Conservation (phyloP, 2,113 vertebrate genomes). For the Lonchura striata region DNA sequence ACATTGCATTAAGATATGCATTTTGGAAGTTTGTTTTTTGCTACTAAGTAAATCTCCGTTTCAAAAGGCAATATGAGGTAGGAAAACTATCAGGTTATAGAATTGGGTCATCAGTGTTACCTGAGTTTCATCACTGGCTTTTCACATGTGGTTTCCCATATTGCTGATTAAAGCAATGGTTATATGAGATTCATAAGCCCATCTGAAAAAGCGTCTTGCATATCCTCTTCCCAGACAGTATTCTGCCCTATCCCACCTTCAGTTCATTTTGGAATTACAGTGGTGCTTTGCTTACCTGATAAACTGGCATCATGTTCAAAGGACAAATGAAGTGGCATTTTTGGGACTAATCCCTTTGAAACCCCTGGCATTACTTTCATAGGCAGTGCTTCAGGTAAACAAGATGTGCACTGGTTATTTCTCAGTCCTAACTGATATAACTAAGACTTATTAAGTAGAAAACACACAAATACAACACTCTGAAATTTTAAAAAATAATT, state of each 20-base stretch:
- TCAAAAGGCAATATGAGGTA: neutral
- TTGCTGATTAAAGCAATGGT: neutral
- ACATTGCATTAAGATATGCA: fast-evolving
- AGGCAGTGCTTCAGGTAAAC: neutral
- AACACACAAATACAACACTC: neutral
- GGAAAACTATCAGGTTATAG: neutral
- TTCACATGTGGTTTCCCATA: neutral
- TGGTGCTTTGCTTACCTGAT: neutral
- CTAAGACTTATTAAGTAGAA: neutral
- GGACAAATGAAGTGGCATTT: neutral
- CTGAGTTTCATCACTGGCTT: neutral
- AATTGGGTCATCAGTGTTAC: neutral
- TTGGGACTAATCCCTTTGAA: neutral
- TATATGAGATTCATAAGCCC: neutral
- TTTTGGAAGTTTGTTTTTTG: neutral
- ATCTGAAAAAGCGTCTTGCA: neutral
- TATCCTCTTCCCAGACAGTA: neutral
- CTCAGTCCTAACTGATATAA: neutral
- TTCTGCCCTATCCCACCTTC: neutral
- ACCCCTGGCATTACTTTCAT: neutral
- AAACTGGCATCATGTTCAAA: neutral
- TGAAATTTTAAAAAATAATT: neutral
- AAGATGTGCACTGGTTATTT: neutral
- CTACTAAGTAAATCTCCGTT: neutral
- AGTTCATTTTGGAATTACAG: neutral